Evolutionary conservation across 2,797 vertebrate genomes (phyloP), one percentile per base, ranked within the genome.

Genomic region (Nothura maculosa): DNA sequence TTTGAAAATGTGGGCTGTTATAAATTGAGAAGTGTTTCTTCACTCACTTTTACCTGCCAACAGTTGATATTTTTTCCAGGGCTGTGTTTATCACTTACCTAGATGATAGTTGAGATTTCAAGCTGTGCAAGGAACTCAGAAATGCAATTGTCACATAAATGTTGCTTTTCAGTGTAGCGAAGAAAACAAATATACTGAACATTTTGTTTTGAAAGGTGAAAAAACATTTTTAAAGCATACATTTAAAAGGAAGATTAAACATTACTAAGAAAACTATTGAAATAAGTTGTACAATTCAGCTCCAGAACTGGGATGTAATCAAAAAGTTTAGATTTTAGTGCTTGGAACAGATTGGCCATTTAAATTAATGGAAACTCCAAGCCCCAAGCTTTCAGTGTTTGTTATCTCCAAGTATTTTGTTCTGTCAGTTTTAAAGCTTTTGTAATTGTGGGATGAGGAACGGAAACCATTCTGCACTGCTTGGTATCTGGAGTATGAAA

Each of bases 71-170:
- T 11, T 34, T 76, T 87, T 54, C 22, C 42, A 10, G 7, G 15
- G 3, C 10, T 92, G 28, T 95, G 30, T 89, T 92, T 89, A 38
- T 85, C 50, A 45, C 50, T 94, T 90, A 38, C 21, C 25, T 64
- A 0, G 0, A 14, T 52, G n/a, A 43, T 22, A 72, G 32, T 1
- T 62, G 68, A 61, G 7, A 50, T 11, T 50, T 85, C 50, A 68
- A 83, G 8, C 30, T 40, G 17, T 54, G 30, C 40, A 69, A 38
- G 78, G 54, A 85, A 73, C 12, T 63, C 75, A 86, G 55, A 70
- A 87, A 79, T 40, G 36, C 77, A 64, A 11, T 73, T 1, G 1
- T 77, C 25, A 43, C 15, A n/a, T 38, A 32, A 66, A 45, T 34
- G 28, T 9, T n/a, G 32, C 18, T 77, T 40, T 92, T 69, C 62